Conservation (phyloP, 2,888 invertebrate species). For the Neocrepidodera transversa region DNA sequence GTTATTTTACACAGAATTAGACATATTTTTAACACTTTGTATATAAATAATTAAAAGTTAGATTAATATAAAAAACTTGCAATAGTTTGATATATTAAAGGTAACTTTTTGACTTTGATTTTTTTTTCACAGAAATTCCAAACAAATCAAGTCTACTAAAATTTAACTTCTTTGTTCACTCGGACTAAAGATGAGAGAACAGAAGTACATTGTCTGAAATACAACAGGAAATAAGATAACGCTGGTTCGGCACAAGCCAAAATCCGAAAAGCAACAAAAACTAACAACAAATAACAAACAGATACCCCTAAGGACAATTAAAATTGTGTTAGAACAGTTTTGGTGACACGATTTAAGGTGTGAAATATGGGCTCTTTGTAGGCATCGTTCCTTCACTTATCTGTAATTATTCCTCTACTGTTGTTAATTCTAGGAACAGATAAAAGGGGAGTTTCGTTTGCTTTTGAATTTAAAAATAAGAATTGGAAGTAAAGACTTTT, state of each 20-base stretch:
- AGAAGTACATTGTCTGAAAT: constrained; percentile 24
- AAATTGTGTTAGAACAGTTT: constrained; percentile 47
- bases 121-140: too few relatives aligned
- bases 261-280: too few relatives aligned
- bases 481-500: constrained; percentile 16
- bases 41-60: too few relatives aligned
- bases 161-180: too few relatives aligned
- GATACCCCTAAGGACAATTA: constrained; percentile 40
- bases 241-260: constrained; percentile 41
- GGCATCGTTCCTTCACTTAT: constrained; percentile 38
- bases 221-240: constrained; percentile 46
- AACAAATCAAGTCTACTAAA: too few relatives aligned
- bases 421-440: constrained; percentile 38
- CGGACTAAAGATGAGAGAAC: background rate
- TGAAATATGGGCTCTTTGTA: constrained; percentile 47
- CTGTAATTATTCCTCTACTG: constrained; percentile 31
- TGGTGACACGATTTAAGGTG: constrained; percentile 44
- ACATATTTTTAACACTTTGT: too few relatives aligned
- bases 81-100: too few relatives aligned
- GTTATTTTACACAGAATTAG: too few relatives aligned
- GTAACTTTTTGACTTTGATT: too few relatives aligned
- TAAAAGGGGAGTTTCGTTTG: constrained; percentile 38
- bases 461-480: constrained; percentile 11
- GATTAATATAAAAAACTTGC: too few relatives aligned
- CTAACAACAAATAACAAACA: constrained; percentile 30